phyloP scores from a whole-genome alignment of 2,113 vertebrate species.

The Bufo gargarizans region DNA sequence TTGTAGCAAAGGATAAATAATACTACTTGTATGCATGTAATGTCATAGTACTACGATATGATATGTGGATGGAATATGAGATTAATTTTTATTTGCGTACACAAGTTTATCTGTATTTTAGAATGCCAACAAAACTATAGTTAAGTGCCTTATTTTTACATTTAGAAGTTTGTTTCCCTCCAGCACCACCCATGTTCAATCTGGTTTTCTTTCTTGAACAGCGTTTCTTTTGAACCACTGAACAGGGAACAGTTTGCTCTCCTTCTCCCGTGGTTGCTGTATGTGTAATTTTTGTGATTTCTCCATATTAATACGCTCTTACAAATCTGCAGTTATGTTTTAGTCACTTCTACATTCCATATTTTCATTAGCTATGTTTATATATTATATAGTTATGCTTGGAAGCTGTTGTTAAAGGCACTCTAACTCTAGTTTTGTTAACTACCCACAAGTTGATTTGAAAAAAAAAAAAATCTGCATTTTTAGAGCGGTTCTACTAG shows the following conservation, averaged over 20 bases:
- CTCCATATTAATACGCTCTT: background rate
- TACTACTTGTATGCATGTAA: slow-evolving; percentile 72
- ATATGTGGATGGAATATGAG: background rate
- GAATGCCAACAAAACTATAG: background rate
- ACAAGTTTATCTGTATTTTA: slow-evolving; percentile 2
- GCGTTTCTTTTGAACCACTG: background rate
- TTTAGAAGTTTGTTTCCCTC: background rate
- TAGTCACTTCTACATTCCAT: slow-evolving; percentile 30
- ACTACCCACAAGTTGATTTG: no score
- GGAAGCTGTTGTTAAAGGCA: background rate
- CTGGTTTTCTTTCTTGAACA: no score
- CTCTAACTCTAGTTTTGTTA: background rate
- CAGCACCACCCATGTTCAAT: background rate
- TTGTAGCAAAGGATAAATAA: slow-evolving; percentile 60
- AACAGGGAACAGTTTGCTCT: background rate
- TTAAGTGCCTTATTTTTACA: no score
- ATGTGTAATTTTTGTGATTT: no score
- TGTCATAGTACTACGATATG: slow-evolving; percentile 46
- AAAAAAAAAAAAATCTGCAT: no score
- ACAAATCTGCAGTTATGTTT: background rate
- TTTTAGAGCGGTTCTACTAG: no score
- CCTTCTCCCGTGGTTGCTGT: no score
- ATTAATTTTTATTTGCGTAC: background rate
- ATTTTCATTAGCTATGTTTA: background rate
- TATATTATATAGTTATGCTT: background rate